Base-by-base conservation (phyloP, 2,888 invertebrate genomes). In the Timandra comae region DNA sequence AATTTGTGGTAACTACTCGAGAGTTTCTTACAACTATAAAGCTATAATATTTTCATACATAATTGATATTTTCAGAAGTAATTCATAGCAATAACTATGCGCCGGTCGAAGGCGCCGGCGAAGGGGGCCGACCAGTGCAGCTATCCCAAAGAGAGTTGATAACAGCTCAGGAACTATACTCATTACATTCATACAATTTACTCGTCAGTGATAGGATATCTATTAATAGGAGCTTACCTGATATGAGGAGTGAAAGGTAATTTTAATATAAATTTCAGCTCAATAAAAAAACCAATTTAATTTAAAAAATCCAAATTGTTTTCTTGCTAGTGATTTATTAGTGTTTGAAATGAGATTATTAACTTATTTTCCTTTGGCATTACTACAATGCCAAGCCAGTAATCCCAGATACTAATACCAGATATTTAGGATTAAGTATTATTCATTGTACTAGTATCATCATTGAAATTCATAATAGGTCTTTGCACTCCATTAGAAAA, bases 191-290 rank as follows among this genome's bases (percentile, higher is more conserved):
- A 20, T 97, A 96, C 66, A 97, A 97, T 69, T 87, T 97, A 49
- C 80, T 96, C 72, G 95, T 93, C 34, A 94, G 95, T 63, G 96
- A 97, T 78, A 90, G 91, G 46, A 95, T 97, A 63, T 92, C 95
- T 6, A 85, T 96, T 20, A 95, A 96, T 64, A 87, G 97, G 52
- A 91, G 90, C 36, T 84, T 97, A 26, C 95, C 94, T 7, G 96
- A 97, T 75, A 93, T 94, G 57, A 81, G 96, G 45, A 92, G 93
- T 65, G 91, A 91, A 58, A 91, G 90, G 95, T 95, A 77, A 45
- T 25, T 31, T 19, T 16, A 16, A 16, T 16, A 16, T 16, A 16
- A n/a, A n/a, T n/a, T n/a, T n/a, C n/a, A n/a, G n/a, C n/a, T n/a
- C n/a, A n/a, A n/a, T n/a, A n/a, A n/a, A n/a, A n/a, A n/a, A n/a